Base-by-base conservation (phyloP, 2,888 invertebrate genomes). In the Pseudococcus jackbeardsleyi region DNA sequence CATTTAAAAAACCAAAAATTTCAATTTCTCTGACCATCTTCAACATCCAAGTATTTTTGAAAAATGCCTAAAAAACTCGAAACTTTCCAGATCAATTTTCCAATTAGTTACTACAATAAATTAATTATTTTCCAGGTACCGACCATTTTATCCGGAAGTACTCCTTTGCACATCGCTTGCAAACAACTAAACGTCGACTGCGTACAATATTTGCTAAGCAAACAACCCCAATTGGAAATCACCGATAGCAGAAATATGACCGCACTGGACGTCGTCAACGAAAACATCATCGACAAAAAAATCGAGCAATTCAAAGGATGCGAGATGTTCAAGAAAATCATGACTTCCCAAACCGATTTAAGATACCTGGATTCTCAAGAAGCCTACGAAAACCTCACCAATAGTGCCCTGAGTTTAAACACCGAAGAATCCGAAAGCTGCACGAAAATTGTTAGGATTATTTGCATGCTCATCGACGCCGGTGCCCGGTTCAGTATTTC, bases 101-200 rank as follows among this genome's bases (percentile, higher is more conserved):
- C 12, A 6, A 64, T 7, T 22, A 33, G 17, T 15, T 12, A 72
- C 26, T 26, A 33, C 0, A 72, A 72, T 33, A 26, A 26, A n/a
- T 5, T 33, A 26, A 33, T 15, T 2, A 72, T 22, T 26, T 72
- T 22, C 33, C 72, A 88, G 85, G 26, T 85, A 22, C 85, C 88
- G 42, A 15, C n/a, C 17, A 77, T 93, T 87, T 92, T 92, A 91
- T 91, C 92, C 0, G 94, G 94, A 3, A 93, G 94, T 92, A 94
- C 94, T 0, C 93, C 94, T 0, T 92, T 94, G 0, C 94, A 94
- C 90, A 92, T 94, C 9, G 94, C 94, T 0, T 92, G 93, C 19
- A 92, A 93, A 1, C 92, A 93, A 89, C 93, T 93, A 0, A 91
- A 93, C 39, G 90, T 91, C 0, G 92, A 93, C 82, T 93, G 93